Evolutionary conservation across 2,888 invertebrate genomes (phyloP).

Genomic region (Phymatocera aterrima): DNA sequence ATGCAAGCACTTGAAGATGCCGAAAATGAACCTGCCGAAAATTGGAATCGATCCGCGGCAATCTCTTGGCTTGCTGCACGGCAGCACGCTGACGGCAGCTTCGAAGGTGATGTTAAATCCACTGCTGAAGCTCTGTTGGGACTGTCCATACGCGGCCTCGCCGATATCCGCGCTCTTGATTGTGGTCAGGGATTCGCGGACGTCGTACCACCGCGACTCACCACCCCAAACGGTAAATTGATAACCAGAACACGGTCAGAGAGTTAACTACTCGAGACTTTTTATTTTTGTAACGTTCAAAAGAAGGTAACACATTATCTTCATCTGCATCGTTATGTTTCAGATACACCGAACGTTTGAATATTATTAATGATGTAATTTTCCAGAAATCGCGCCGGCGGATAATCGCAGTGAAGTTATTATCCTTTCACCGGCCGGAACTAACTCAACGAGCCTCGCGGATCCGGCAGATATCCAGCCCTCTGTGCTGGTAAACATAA

Average conservation of each 20-base stretch:
- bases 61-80: conserved; percentile 84
- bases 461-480: conserved; percentile 52
- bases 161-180: conserved; percentile 79
- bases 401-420: conserved; percentile 57
- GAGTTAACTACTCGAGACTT: not conserved
- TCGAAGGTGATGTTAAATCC: conserved; percentile 83
- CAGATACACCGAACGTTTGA: too few species aligned
- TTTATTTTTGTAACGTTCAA: too few species aligned
- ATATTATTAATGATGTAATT: not conserved
- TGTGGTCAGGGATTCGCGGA: conserved; percentile 73
- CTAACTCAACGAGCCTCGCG: conserved; percentile 48
- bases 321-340: too few species aligned
- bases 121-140: conserved; percentile 90
- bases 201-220: conserved; percentile 61
- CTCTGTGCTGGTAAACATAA: conserved; percentile 78
- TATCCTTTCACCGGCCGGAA: conserved; percentile 50
- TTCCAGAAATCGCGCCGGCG: conserved; percentile 56
- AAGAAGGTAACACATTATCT: too few species aligned
- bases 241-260: not conserved
- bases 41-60: conserved; percentile 89
- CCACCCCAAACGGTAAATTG: conserved; percentile 60
- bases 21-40: conserved; percentile 81
- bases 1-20: conserved; percentile 89
- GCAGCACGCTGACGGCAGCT: conserved; percentile 88
- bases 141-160: conserved; percentile 83